Evolutionary conservation across 2,888 invertebrate species (phyloP).

Genomic region (Eupithecia insigniata): DNA sequence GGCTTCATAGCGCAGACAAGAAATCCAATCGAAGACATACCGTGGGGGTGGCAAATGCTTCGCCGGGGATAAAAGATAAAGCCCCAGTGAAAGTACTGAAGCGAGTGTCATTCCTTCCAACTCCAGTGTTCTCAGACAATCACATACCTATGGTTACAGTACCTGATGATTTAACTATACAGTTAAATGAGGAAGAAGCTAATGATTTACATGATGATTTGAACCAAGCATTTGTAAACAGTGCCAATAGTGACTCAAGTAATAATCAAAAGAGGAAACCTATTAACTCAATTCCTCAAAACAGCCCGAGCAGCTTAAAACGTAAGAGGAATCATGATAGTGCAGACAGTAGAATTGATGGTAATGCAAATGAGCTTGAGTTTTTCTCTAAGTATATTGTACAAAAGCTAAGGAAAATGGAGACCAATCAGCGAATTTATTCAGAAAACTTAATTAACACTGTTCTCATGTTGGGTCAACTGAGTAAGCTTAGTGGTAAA

Average conservation of each 20-base stretch:
- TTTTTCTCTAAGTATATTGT: slow-evolving; percentile 80
- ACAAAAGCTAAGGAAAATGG: slow-evolving; percentile 78
- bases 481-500: slow-evolving; percentile 74
- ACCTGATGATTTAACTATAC: slow-evolving; percentile 80
- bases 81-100: slow-evolving; percentile 70
- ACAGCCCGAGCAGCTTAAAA: slow-evolving; percentile 58
- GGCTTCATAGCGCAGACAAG: slow-evolving; percentile 57
- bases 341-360: slow-evolving; percentile 52
- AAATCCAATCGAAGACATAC: slow-evolving; percentile 67
- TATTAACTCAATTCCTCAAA: slow-evolving; percentile 52
- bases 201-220: slow-evolving; percentile 73
- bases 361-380: slow-evolving; percentile 75
- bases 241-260: slow-evolving; percentile 45
- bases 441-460: slow-evolving; percentile 81
- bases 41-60: slow-evolving; percentile 54
- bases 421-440: slow-evolving; percentile 79
- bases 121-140: slow-evolving; percentile 75
- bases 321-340: slow-evolving; percentile 62
- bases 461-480: slow-evolving; percentile 78
- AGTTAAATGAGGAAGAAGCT: slow-evolving; percentile 78
- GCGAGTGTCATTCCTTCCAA: slow-evolving; percentile 75
- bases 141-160: slow-evolving; percentile 81
- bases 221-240: slow-evolving; percentile 66
- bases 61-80: slow-evolving; percentile 57
- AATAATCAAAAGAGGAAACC: slow-evolving; percentile 58